Evolutionary conservation across 2,888 invertebrate genomes (phyloP).

Genomic region (Cyclophora punctaria): DNA sequence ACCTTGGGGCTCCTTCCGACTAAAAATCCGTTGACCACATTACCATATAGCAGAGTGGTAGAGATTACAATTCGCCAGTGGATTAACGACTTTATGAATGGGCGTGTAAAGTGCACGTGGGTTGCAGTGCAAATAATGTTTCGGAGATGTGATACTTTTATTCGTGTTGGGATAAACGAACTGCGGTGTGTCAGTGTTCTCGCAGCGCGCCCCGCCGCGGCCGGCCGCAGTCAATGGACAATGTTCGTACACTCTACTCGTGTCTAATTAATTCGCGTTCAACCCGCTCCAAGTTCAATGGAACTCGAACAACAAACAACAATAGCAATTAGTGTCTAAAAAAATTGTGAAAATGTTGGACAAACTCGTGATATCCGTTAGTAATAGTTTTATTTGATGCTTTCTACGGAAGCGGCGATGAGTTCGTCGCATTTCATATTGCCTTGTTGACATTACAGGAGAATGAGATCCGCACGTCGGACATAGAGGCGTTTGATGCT

Average conservation of each 20-base stretch:
- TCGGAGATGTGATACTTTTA: slow-evolving; percentile 21
- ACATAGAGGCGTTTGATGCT: slow-evolving; percentile 67
- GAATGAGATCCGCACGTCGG: slow-evolving; percentile 51
- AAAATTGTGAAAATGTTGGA: slow-evolving; percentile 18
- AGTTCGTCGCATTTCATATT: slow-evolving; percentile 1
- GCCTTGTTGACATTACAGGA: slow-evolving; percentile 52
- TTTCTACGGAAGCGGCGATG: not conserved
- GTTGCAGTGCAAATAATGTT: slow-evolving; percentile 14
- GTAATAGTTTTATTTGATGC: slow-evolving; percentile 3
- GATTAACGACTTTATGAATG: slow-evolving; percentile 17
- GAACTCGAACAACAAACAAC: slow-evolving; percentile 16
- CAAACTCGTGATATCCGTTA: slow-evolving; percentile 22
- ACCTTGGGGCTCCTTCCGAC: slow-evolving; percentile 42
- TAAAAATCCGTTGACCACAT: slow-evolving; percentile 48
- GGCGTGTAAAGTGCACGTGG: slow-evolving; percentile 10
- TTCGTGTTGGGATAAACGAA: slow-evolving; percentile 25
- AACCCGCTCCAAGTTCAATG: slow-evolving; percentile 26
- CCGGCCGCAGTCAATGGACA: slow-evolving; percentile 27
- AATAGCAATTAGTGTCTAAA: slow-evolving; percentile 6
- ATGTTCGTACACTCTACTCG: slow-evolving; percentile 35
- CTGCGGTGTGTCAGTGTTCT: slow-evolving; percentile 27
- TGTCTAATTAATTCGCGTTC: slow-evolving; percentile 26
- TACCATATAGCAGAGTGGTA: slow-evolving; percentile 25
- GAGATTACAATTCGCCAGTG: slow-evolving; percentile 10
- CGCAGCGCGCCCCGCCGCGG: slow-evolving; percentile 28